Evolutionary conservation across 2,888 invertebrate species (phyloP), one percentile per base, ranked within the genome.

Genomic region (Conchocele bisecta): DNA sequence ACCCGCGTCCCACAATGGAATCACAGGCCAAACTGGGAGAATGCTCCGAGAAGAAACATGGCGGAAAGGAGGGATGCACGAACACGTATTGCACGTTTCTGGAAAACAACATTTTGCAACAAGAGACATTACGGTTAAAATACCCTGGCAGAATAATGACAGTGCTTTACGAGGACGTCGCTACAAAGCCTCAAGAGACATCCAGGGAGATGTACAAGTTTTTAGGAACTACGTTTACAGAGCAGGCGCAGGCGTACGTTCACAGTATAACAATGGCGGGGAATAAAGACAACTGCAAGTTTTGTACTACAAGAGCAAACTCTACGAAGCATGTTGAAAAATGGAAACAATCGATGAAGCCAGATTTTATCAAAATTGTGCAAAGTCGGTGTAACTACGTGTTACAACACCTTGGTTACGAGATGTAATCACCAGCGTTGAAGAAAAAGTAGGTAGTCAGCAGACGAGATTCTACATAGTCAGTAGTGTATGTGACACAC

Each of bases 251-350:
- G 1, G 31, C 41, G n/a, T 69, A 75, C 41, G 48, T 79, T 22
- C 60, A 37, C 41, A 69, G 73, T 39, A 72, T 75, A 37, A 79
- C 79, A 22, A 59, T 46, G 57, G 72, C 79, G n/a, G 79, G 75
- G n/a, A 48, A 56, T 22, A 39, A n/a, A 7, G 53, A 72, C 39
- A 48, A 66, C 20, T 72, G 75, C 29, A 20, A 33, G 2, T 70
- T 66, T 11, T 72, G 75, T 20, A 70, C 75, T 4, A 60, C 66
- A 11, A 56, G 79, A 15, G 50, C 71, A 2, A 79, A 79, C 28
- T 79, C 79, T 0, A 65, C 73, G 11, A 57, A 60, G 20, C 70
- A 75, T 42, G 50, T 68, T 0, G 58, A 73, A 22, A 37, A 64
- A 0, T 79, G 79, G 79, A 78, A 63, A 39, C 44, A 24, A 4